These are phyloP conservation scores for Serrognathus titanus DNA, from an alignment of 2,888 invertebrate species.

Conservation along the genomic window DNA sequence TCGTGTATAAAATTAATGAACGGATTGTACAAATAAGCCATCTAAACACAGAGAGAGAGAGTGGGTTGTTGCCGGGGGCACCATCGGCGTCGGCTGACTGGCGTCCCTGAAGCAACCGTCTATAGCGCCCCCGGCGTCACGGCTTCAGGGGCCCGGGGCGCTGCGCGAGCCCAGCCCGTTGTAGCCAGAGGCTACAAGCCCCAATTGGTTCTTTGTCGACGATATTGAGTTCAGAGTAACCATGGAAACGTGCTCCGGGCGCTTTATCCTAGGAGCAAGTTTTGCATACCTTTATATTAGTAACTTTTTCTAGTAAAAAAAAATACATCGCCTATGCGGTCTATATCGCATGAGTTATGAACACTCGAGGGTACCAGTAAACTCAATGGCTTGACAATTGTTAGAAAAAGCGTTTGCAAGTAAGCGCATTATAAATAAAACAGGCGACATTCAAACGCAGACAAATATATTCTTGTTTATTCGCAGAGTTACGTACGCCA, in stretches of 20 bases:
- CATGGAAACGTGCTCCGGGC: slow-evolving; percentile 38
- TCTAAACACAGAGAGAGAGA: slow-evolving; percentile 21
- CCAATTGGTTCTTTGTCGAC: slow-evolving; percentile 43
- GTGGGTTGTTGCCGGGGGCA: slow-evolving; percentile 25
- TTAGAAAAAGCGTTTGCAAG: background rate
- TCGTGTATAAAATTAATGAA: slow-evolving; percentile 25
- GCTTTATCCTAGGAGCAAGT: slow-evolving; percentile 26
- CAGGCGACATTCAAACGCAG: no score
- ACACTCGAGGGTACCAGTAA: background rate
- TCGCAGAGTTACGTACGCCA: no score
- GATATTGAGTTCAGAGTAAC: slow-evolving; percentile 43
- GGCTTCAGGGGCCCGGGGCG: slow-evolving; percentile 32
- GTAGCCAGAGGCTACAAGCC: slow-evolving; percentile 22
- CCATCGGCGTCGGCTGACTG: slow-evolving; percentile 39
- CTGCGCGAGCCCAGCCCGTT: slow-evolving; percentile 31
- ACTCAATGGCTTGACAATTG: background rate
- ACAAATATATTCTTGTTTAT: no score
- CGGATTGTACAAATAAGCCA: slow-evolving; percentile 30
- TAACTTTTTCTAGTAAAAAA: slow-evolving; percentile 14
- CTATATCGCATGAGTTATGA: slow-evolving; percentile 1
- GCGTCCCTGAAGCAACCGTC: slow-evolving; percentile 30
- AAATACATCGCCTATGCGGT: background rate
- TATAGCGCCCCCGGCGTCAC: slow-evolving; percentile 37
- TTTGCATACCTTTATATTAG: slow-evolving; percentile 28
- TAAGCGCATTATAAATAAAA: no score